A percentile compares a stretch with the other conserved stretches of the same genome.
phyloP scores from a whole-genome alignment of 2,113 vertebrate species.

The Meleagris gallopavo region DNA sequence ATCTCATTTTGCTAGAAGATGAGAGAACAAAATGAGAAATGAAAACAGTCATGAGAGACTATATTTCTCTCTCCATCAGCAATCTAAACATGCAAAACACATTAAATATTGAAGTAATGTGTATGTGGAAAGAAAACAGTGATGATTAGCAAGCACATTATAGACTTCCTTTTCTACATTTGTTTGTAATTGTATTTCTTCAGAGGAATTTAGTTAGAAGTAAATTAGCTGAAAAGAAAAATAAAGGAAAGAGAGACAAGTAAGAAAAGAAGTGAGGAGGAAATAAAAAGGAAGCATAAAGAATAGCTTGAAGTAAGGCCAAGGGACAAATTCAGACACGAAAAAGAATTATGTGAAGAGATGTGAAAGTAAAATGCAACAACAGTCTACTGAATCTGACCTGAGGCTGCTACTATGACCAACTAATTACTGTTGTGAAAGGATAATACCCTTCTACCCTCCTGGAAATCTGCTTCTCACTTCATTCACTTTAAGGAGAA shows the following conservation, averaged over 20 bases:
- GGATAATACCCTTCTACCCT: rapidly evolving
- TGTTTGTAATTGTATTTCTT: not conserved
- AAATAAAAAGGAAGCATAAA: not conserved
- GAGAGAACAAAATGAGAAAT: not conserved
- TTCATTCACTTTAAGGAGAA: not conserved
- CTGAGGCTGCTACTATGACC: not conserved
- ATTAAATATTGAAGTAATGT: not conserved
- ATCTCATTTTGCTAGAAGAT: not conserved
- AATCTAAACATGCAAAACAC: not conserved
- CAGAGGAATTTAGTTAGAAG: not conserved
- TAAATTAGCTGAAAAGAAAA: not conserved
- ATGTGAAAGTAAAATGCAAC: not conserved
- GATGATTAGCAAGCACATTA: not conserved
- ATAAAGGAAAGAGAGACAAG: not conserved
- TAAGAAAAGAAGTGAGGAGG: not conserved
- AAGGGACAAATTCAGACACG: not conserved
- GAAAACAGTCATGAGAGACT: not conserved
- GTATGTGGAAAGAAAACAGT: not conserved
- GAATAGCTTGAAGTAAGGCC: not conserved
- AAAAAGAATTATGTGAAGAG: not conserved
- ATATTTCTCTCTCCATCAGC: not conserved
- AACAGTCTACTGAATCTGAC: not conserved
- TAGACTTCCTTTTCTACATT: not conserved
- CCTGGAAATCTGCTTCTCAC: not conserved
- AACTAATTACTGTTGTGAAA: not conserved